Conservation (phyloP, 2,888 invertebrate genomes). For the Mesorhabditis sp. region DNA sequence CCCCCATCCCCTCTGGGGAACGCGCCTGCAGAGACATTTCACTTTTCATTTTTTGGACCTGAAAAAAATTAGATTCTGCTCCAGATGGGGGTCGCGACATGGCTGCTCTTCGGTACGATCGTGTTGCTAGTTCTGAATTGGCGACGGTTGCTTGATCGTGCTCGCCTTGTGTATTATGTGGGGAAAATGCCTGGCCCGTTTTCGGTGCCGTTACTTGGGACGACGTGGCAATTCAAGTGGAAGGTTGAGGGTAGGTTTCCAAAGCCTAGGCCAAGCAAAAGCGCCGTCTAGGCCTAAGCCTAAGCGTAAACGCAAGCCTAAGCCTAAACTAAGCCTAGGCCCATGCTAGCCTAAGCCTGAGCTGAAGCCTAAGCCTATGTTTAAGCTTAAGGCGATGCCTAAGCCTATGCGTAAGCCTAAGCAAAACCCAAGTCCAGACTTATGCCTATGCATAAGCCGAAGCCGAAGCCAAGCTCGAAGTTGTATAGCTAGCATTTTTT, state of each 20-base stretch:
- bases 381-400: too few relatives aligned
- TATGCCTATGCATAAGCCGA: not conserved
- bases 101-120: constrained; percentile 11
- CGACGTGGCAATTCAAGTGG: constrained; percentile 43
- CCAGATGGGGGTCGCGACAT: constrained; percentile 22
- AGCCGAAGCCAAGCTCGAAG: not conserved
- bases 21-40: too few relatives aligned
- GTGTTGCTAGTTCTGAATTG: constrained; percentile 16
- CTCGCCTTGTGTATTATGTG: constrained; percentile 11
- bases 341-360: too few relatives aligned
- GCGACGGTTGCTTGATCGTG: not conserved
- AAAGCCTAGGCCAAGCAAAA: too few relatives aligned
- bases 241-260: constrained; percentile 28
- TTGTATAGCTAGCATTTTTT: constrained; percentile 2
- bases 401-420: too few relatives aligned
- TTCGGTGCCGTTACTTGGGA: constrained; percentile 45
- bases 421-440: too few relatives aligned
- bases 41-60: not conserved
- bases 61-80: not conserved
- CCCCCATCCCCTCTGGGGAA: too few relatives aligned
- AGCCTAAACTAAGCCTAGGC: too few relatives aligned
- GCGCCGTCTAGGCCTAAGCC: too few relatives aligned
- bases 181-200: constrained; percentile 41
- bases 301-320: too few relatives aligned
- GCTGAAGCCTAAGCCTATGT: too few relatives aligned